Evolutionary conservation across 1,140 invertebrate genomes (phyloP), one percentile per base, ranked within the genome.

Genomic region (Maconellicoccus hirsutus): DNA sequence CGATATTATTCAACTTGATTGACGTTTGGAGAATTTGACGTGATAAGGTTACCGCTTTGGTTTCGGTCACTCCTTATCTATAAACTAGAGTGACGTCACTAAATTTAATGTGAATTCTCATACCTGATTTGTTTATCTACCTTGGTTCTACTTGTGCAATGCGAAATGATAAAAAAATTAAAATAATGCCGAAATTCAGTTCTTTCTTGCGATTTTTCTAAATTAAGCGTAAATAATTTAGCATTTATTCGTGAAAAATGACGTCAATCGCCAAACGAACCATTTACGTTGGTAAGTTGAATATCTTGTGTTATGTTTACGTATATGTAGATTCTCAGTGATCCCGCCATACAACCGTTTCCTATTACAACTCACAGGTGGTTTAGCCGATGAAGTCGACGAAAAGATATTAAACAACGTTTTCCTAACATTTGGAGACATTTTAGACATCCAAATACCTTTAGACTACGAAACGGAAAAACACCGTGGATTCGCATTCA

Each of bases 391-490:
- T 77, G 96, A 99, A 84, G 96, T 98, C 0, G 94, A 96, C 77
- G 94, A 98, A 76, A 95, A 98, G 81, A 86, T 96, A 72, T 81
- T 99, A 2, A 91, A 94, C 79, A 92, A 94, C 73, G 96, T 96
- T 0, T 99, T 99, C 78, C 93, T 98, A 75, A 94, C 96, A 16
- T 99, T 99, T 82, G 97, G 97, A 14, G 97, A 99, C 79, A 89
- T 99, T 69, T 86, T 95, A 38, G 96, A 98, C 80, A 89, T 99
- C 26, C 94, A 98, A 69, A 96, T 99, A 78, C 97, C 97, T 29
- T 81, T 99, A 23, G 96, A 99, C 83, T 99, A 98, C 85, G 94
- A 98, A 81, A 93, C 89, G 72, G 93, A 98, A 79, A 96, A 96
- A 77, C 95, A 98, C 78, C 84, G 95, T 79, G 96, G 96, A 59